A percentile compares a stretch with the other conserved stretches of the same genome.
Evolutionary conservation across 2,797 vertebrate genomes (phyloP).

Genomic region (Fringilla coelebs): DNA sequence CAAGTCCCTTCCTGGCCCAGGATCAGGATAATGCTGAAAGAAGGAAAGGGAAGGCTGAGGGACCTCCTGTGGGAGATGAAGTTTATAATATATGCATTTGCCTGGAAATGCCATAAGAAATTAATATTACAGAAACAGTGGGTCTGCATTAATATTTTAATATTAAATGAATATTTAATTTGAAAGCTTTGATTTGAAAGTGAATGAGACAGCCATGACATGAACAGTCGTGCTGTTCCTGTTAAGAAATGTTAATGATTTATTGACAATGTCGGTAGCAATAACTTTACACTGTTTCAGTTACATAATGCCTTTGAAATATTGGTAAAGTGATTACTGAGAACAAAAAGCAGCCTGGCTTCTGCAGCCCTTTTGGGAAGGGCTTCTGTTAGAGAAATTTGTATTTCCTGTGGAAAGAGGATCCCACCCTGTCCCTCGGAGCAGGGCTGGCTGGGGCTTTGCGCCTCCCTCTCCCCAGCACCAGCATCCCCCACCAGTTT

Average conservation of each 20-base stretch:
- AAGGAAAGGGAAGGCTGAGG: constrained; percentile 39
- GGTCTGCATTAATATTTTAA: constrained; percentile 80
- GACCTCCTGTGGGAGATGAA: constrained; percentile 60
- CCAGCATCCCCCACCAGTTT: background rate
- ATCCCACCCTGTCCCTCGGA: background rate
- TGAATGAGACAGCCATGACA: constrained; percentile 69
- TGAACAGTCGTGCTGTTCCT: constrained; percentile 53
- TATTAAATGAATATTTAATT: constrained; percentile 80
- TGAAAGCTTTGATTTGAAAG: constrained; percentile 74
- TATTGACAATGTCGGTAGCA: constrained; percentile 63
- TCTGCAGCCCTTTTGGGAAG: constrained; percentile 17
- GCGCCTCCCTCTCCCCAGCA: background rate
- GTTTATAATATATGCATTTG: constrained; percentile 73
- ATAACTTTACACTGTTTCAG: constrained; percentile 59
- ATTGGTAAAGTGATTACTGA: constrained; percentile 53
- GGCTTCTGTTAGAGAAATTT: background rate
- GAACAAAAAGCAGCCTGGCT: constrained; percentile 50
- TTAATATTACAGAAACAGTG: constrained; percentile 80
- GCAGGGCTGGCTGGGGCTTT: background rate
- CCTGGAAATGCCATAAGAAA: constrained; percentile 80
- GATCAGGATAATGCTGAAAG: constrained; percentile 13
- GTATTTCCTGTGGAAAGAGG: background rate
- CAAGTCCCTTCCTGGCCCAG: background rate
- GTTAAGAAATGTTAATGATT: constrained; percentile 73
- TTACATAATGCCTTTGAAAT: constrained; percentile 68